phyloP scores from a whole-genome alignment of 2,888 invertebrate species.

The Epinotia demarniana region DNA sequence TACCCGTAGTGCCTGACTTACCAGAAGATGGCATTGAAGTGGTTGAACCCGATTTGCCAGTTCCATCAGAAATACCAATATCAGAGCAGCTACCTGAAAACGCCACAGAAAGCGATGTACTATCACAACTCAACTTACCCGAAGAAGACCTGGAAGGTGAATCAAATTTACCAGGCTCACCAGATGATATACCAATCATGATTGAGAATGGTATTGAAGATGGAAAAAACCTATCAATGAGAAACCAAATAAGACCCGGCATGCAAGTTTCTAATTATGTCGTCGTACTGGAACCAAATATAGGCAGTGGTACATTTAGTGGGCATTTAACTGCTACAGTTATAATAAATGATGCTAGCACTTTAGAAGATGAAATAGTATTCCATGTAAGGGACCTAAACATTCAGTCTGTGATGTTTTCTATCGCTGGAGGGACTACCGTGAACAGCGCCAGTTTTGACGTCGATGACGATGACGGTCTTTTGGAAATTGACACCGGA shows the following conservation, averaged over 20 bases:
- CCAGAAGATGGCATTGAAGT: neutral
- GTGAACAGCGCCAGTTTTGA: constrained; percentile 48
- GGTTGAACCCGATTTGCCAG: neutral
- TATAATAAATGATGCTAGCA: constrained; percentile 50
- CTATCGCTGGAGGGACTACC: constrained; percentile 53
- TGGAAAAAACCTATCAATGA: constrained; percentile 25
- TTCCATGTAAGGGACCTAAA: constrained; percentile 58
- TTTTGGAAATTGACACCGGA: constrained; percentile 59
- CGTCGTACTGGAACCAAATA: constrained; percentile 57
- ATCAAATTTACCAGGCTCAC: neutral
- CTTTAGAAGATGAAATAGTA: constrained; percentile 56
- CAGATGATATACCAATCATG: constrained; percentile 33
- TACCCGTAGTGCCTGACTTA: neutral
- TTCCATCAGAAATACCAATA: neutral
- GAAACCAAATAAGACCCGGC: constrained; percentile 62
- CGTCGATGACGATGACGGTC: constrained; percentile 54
- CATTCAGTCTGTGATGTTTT: constrained; percentile 55
- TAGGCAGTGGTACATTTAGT: constrained; percentile 54
- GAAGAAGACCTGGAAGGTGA: neutral
- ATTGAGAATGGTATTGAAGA: constrained; percentile 28
- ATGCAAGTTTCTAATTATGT: constrained; percentile 58
- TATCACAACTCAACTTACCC: neutral
- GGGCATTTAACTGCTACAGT: constrained; percentile 58
- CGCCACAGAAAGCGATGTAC: neutral
- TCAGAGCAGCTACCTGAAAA: neutral